A percentile compares a stretch with the other conserved stretches of the same genome.
Conservation (phyloP, 2,113 vertebrate species). For the Vidua chalybeata region DNA sequence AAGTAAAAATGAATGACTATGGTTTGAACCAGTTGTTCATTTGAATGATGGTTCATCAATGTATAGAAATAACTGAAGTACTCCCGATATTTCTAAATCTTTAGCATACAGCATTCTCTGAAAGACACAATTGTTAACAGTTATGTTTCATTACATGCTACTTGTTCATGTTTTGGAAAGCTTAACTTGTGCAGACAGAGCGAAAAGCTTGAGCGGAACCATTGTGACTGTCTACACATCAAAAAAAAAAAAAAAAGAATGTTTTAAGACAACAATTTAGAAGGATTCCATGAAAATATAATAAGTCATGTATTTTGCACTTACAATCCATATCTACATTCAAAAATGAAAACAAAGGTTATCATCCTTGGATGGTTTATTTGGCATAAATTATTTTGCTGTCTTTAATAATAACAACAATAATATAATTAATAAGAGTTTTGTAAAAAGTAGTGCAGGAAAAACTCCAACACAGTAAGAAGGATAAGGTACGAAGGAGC, state of each 20-base stretch:
- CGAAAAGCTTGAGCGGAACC: background rate
- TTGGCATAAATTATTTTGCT: background rate
- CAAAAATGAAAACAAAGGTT: background rate
- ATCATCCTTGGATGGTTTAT: background rate
- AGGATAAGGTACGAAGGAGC: background rate
- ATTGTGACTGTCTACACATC: background rate
- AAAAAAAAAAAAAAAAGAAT: background rate
- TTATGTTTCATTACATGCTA: background rate
- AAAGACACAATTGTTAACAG: background rate
- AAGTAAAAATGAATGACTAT: background rate
- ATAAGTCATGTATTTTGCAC: background rate
- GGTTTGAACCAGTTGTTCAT: background rate
- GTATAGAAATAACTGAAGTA: background rate
- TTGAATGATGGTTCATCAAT: background rate
- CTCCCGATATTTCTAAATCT: background rate
- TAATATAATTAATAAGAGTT: background rate
- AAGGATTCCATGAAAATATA: background rate
- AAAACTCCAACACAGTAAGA: rapidly evolving
- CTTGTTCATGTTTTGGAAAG: background rate
- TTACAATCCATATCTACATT: background rate
- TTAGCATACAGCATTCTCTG: background rate
- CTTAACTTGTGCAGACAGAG: background rate
- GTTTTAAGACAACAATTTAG: background rate
- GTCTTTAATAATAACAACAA: background rate
- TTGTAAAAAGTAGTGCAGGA: background rate